These are phyloP conservation scores for Drosophila algonquin DNA, from an alignment of 2,888 invertebrate species.

Conservation along the genomic window DNA sequence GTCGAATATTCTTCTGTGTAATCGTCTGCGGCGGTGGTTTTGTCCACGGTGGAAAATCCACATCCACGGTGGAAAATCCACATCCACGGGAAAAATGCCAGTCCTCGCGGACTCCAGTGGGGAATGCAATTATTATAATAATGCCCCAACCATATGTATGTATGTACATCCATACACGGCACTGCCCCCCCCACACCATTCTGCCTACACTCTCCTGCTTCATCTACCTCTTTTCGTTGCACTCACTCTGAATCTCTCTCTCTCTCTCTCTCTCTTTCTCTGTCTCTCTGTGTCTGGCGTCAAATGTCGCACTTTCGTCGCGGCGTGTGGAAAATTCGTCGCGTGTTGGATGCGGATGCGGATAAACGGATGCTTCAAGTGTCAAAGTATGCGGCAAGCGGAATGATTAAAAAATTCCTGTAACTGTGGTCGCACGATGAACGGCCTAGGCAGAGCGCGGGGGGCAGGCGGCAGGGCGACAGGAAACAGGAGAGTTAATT, in stretches of 20 bases:
- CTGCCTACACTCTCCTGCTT: neutral
- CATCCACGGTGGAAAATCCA: neutral
- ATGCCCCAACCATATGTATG: conserved; percentile 14
- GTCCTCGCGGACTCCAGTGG: conserved; percentile 9
- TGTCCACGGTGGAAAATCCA: neutral
- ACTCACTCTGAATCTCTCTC: neutral
- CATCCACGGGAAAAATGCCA: conserved; percentile 3
- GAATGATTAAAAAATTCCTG: conserved; percentile 76
- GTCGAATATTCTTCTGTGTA: conserved; percentile 48
- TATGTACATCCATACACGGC: neutral
- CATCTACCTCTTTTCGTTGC: no score
- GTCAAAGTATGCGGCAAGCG: conserved; percentile 77
- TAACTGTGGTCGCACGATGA: conserved; percentile 1
- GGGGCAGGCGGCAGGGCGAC: conserved; percentile 7
- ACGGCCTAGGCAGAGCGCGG: no score
- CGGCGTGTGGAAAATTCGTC: conserved; percentile 47
- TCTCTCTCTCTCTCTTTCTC: neutral
- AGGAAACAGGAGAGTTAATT: conserved; percentile 33
- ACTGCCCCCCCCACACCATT: neutral
- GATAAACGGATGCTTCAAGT: conserved; percentile 55
- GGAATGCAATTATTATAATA: conserved; percentile 77
- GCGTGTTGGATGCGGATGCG: conserved; percentile 29
- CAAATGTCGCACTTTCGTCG: conserved; percentile 76
- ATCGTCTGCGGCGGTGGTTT: conserved; percentile 26
- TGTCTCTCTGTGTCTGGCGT: conserved; percentile 56